Evolutionary conservation across 2,113 vertebrate genomes (phyloP).

Genomic region (Salvator merianae): DNA sequence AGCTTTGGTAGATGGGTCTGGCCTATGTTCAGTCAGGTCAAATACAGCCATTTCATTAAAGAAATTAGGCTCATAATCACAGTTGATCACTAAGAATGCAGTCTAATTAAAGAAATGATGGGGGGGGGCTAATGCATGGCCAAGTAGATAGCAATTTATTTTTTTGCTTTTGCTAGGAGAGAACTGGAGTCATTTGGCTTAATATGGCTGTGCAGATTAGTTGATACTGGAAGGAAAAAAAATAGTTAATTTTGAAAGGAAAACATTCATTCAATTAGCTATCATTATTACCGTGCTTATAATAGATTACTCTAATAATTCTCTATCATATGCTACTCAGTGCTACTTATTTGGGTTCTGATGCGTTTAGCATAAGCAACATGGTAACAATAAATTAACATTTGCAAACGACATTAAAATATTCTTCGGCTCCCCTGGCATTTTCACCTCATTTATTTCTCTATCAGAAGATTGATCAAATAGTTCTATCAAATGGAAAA

Average conservation of each 20-base stretch:
- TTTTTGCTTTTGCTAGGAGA: constrained; percentile 59
- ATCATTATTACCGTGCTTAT: constrained; percentile 38
- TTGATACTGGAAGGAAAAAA: constrained; percentile 34
- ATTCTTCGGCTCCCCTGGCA: constrained; percentile 59
- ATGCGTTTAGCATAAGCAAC: constrained; percentile 62
- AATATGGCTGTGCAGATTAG: constrained; percentile 10
- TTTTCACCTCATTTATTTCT: constrained; percentile 60
- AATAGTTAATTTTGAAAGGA: constrained; percentile 33
- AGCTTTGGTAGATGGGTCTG: constrained; percentile 20
- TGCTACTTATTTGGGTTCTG: constrained; percentile 44
- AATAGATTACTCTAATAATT: constrained; percentile 53
- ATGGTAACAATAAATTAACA: constrained; percentile 63
- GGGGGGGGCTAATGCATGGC: constrained; percentile 67
- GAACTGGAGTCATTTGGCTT: constrained; percentile 44
- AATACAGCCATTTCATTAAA: constrained; percentile 76
- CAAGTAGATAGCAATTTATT: constrained; percentile 60
- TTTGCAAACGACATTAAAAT: constrained; percentile 70
- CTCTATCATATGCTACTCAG: constrained; percentile 34
- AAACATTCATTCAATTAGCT: constrained; percentile 42
- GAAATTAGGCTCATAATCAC: constrained; percentile 74
- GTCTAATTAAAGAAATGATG: constrained; percentile 73
- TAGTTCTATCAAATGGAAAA: constrained; percentile 59
- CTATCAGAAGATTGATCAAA: constrained; percentile 52
- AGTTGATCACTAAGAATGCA: constrained; percentile 73
- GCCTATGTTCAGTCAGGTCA: constrained; percentile 38